Base-by-base conservation (phyloP, 2,113 vertebrate species). In the Tachycineta bicolor region DNA sequence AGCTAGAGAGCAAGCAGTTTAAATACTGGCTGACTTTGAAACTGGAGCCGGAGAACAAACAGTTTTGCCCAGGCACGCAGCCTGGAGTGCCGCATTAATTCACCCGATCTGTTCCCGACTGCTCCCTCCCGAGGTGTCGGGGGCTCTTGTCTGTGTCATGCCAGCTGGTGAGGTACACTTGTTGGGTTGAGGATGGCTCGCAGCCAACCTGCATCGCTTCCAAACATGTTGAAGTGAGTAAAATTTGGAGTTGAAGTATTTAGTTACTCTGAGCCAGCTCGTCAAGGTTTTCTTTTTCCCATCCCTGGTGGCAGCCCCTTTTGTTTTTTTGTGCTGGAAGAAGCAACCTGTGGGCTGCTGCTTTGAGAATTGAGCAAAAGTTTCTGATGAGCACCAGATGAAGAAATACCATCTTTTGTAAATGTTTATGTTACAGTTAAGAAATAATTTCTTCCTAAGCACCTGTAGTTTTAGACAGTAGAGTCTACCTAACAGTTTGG, bases 101-200 rank as follows among this genome's bases (percentile, higher is more conserved):
- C 78, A 69, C 76, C 65, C 50, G 58, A 55, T 90, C 89, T 93
- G 85, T 94, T 87, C 58, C 90, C 3, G 22, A 14, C 93, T 74
- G 55, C 89, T 97, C 69, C 75, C 78, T 94, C 74, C 89, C 59
- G 70, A 92, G 83, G 95, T 97, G 89, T 94, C 20, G 2, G 80
- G 87, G 94, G 78, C 78, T 84, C 78, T 71, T 83, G 71, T 52
- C 88, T 96, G 87, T 95, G 96, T 95, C 74, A 67, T 92, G 90
- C 96, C 96, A 96, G 90, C 93, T 93, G 94, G 67, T 96, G 86
- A 94, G 86, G 86, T 91, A 77, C 64, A 74, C 94, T 95, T 76
- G 77, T 65, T 94, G 92, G 94, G 62, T 86, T 93, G 86, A 44
- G 82, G 67, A 90, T 86, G 93, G 90, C 93, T 83, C 58, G 52